A percentile compares a stretch with the other conserved stretches of the same genome.
Conservation (phyloP, 2,113 vertebrate genomes). For the Dryoscopus gambensis region DNA sequence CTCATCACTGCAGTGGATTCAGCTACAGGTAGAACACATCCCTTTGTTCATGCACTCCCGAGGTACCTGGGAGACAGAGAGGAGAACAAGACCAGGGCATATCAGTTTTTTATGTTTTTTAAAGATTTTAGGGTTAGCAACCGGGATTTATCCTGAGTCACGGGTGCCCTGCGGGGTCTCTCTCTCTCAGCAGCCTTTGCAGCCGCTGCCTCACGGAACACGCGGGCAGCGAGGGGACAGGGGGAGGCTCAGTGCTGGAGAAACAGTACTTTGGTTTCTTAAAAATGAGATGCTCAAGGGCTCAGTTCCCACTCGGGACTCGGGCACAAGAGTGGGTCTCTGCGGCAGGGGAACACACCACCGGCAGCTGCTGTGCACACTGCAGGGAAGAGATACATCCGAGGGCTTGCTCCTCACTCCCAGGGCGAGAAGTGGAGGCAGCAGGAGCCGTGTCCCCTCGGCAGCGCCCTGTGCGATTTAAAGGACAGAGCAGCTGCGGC, state of each 20-base stretch:
- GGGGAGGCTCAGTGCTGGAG: background rate
- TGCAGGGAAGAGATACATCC: background rate
- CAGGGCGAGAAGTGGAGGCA: background rate
- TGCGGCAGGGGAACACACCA: rapidly evolving
- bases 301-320: background rate
- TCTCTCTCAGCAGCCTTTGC: background rate
- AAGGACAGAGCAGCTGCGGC: background rate
- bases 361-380: background rate
- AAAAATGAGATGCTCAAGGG: background rate
- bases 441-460: background rate
- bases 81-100: background rate
- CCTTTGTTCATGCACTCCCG: rapidly evolving
- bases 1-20: background rate
- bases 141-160: background rate
- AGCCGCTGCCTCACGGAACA: background rate
- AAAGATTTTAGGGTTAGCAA: background rate
- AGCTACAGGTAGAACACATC: background rate
- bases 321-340: rapidly evolving
- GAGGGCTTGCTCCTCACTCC: background rate
- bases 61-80: background rate
- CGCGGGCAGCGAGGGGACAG: background rate
- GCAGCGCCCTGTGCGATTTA: background rate
- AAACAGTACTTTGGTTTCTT: background rate
- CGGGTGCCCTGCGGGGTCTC: background rate
- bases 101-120: background rate